Conservation (phyloP, 2,797 vertebrate genomes). For the Forpus xanthops region DNA sequence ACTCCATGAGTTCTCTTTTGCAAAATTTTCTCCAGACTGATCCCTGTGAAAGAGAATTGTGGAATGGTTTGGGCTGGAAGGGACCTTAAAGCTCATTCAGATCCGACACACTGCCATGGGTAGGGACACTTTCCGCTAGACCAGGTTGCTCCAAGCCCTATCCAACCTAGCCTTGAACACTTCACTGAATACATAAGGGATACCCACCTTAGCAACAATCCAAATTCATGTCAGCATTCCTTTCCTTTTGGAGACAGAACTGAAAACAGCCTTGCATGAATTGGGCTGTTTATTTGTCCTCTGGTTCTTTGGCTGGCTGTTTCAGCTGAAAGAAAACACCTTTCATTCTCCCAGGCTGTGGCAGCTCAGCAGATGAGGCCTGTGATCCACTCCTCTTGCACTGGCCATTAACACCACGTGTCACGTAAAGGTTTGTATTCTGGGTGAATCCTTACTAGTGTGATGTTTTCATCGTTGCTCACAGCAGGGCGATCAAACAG, state of each 20-base stretch:
- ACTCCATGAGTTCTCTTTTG: not conserved
- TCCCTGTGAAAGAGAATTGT: not conserved
- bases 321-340: not conserved
- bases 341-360: not conserved
- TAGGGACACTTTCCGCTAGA: not conserved
- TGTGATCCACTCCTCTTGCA: not conserved
- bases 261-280: not conserved
- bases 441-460: not conserved
- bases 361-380: not conserved
- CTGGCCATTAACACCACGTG: not conserved
- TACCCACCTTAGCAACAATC: not conserved
- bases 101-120: not conserved
- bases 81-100: not conserved
- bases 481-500: not conserved
- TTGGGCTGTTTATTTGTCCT: not conserved
- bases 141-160: not conserved
- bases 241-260: not conserved
- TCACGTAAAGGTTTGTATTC: not conserved
- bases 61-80: not conserved
- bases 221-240: not conserved
- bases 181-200: not conserved
- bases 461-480: not conserved
- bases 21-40: not conserved
- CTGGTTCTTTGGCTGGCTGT: not conserved
- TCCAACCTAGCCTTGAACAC: not conserved